Evolutionary conservation across 2,888 invertebrate genomes (phyloP), one percentile per base, ranked within the genome.

Genomic region (Tinea trinotella): DNA sequence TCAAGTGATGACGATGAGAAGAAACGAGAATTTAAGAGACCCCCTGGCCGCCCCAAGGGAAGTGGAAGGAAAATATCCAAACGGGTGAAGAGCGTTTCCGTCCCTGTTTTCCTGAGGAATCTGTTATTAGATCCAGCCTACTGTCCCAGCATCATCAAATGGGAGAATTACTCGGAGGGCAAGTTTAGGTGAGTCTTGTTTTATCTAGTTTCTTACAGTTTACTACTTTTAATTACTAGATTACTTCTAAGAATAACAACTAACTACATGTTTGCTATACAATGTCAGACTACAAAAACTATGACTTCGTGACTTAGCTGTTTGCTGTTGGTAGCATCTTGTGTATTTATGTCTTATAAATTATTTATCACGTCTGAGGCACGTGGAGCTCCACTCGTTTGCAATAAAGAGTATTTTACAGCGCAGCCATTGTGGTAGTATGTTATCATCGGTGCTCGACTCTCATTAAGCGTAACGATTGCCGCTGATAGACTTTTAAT

Each of bases 71-170:
- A 83, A 59, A 65, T 74, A 35, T 70, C 71, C 61, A 86, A 86
- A 64, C 79, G 83, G 46, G 78, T 83, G 4, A 68, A 80, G 58
- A 86, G 83, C 69, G 85, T 86, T 2, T 86, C 86, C 44, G 86
- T 96, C 35, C 96, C 96, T 88, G 95, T 96, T 74, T 96, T 96
- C 74, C 90, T 96, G 62, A 87, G 94, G 59, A 93, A 95, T 70
- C 88, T 96, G 22, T 81, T 97, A 55, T 88, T 91, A 57, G 91
- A 94, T 68, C 89, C 90, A 2, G 84, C 89, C 57, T 92, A 92
- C 60, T 94, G 94, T 67, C 95, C 95, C 0, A 90, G 90, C 52
- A 88, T 95, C 59, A 95, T 96, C 63, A 92, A 93, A 71, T 96
- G 96, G 96, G 96, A 96, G 71, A 92, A 96, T 70, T 90, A 92